These are phyloP conservation scores for Microchrysa polita DNA, from an alignment of 2,888 invertebrate species.

Conservation along the genomic window DNA sequence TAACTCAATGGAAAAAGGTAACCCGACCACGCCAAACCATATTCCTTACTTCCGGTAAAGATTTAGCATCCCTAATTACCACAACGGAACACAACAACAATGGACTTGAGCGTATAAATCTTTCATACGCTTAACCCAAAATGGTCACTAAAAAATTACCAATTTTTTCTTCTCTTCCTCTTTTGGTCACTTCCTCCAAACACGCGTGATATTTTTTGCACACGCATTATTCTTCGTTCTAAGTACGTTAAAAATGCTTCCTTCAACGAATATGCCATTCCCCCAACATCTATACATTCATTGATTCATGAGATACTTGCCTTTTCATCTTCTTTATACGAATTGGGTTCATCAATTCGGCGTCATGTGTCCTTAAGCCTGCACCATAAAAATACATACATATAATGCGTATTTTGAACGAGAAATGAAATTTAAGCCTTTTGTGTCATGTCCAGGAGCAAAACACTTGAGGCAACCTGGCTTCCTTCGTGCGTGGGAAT, in stretches of 20 bases:
- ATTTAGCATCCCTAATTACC: no score
- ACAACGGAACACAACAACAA: no score
- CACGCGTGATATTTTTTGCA: constrained; percentile 26
- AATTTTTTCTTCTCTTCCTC: not conserved
- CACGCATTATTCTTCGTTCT: constrained; percentile 12
- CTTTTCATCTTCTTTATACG: constrained; percentile 8
- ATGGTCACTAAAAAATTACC: no score
- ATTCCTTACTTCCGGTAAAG: no score
- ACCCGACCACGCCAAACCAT: no score
- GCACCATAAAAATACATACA: constrained; percentile 1
- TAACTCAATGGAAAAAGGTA: no score
- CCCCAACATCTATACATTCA: constrained; percentile 37
- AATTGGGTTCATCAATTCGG: constrained; percentile 12
- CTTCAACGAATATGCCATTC: no score
- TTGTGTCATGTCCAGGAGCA: not conserved
- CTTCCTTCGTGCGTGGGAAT: constrained; percentile 61
- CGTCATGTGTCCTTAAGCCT: constrained; percentile 37
- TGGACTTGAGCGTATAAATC: no score
- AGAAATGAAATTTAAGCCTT: constrained; percentile 36
- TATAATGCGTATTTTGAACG: not conserved
- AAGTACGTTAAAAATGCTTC: constrained; percentile 37
- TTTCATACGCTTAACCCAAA: no score
- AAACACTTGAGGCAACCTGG: constrained; percentile 14
- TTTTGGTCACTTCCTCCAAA: not conserved
- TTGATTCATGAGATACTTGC: constrained; percentile 27